These are phyloP conservation scores for Xestia sexstrigata DNA, from an alignment of 2,888 invertebrate genomes.

Conservation along the genomic window DNA sequence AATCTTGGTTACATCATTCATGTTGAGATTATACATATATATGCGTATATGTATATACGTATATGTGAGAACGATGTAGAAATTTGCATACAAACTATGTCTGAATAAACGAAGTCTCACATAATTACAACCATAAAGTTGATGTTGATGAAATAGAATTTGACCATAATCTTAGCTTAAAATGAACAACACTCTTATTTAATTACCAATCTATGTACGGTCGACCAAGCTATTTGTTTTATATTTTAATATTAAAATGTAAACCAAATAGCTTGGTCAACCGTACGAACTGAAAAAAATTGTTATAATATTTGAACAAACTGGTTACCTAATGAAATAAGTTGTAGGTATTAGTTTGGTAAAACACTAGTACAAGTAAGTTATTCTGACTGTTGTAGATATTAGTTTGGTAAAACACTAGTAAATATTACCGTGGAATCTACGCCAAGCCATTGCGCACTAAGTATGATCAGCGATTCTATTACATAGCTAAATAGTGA, in stretches of 20 bases:
- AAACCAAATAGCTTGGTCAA: too few species aligned
- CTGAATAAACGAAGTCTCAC: neutral
- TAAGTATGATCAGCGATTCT: constrained; percentile 10
- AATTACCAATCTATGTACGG: too few species aligned
- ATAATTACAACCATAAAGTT: neutral
- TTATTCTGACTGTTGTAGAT: neutral
- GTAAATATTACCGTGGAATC: neutral
- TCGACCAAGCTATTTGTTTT: too few species aligned
- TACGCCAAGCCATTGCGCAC: neutral
- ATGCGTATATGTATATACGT: too few species aligned
- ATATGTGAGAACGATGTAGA: too few species aligned
- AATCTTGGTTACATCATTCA: too few species aligned
- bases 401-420: neutral
- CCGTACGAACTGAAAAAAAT: neutral
- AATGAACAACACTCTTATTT: too few species aligned
- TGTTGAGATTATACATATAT: too few species aligned
- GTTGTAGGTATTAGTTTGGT: neutral
- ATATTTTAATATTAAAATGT: too few species aligned
- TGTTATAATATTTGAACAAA: neutral
- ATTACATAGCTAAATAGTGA: neutral
- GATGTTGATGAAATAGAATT: neutral
- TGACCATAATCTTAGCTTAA: neutral
- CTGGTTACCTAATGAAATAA: neutral
- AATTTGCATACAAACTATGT: too few species aligned
- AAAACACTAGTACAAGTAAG: neutral